Base-by-base conservation (phyloP, 2,888 invertebrate species). In the Melanchra persicariae region DNA sequence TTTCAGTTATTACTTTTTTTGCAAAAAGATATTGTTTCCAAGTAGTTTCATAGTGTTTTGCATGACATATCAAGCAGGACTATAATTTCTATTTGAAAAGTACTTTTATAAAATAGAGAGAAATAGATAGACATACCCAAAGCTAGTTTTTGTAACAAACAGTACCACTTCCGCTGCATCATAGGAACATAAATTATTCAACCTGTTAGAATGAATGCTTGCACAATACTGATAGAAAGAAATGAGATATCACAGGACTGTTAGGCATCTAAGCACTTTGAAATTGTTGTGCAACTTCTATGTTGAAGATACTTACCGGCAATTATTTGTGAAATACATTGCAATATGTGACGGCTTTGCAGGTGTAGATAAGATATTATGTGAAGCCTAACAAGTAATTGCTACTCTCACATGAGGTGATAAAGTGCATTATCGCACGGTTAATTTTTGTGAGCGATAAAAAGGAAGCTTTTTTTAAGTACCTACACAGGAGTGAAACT, bases 221-320 rank as follows among this genome's bases (percentile, higher is more conserved):
- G 47, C 61, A 52, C 58, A 47, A 51, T 34, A 75, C 62, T 77
- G 26, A 75, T 15, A 61, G 24, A 24, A 49, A 49, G 47, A 15
- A 47, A 3, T 0, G n/a, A 57, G 51, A 57, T 57, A 61, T 17
- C 22, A 45, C 17, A 52, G 17, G 22, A 51, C 10, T 40, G 45
- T 34, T 47, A 55, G 51, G 58, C 6, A 30, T 30, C 40, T 37
- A 40, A 49, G 26, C 22, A 40, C 12, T 55, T 24, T 64, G 60
- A 51, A 69, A 69, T 62, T 69, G 30, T 74, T 74, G 30, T 69
- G 70, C 51, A 74, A 74, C 30, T 43, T 69, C 22, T 34, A 26
- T 63, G 40, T 74, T 51, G 12, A 69, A 40, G 40, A 58, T 59
- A 67, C 40, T 58, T 65, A 30, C 17, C 52, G 24, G 1, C 17